Percentiles rank a stretch among this genome's conserved stretches.
Conservation (phyloP, 2,888 invertebrate species). For the Marasmarcha lunaedactyla region DNA sequence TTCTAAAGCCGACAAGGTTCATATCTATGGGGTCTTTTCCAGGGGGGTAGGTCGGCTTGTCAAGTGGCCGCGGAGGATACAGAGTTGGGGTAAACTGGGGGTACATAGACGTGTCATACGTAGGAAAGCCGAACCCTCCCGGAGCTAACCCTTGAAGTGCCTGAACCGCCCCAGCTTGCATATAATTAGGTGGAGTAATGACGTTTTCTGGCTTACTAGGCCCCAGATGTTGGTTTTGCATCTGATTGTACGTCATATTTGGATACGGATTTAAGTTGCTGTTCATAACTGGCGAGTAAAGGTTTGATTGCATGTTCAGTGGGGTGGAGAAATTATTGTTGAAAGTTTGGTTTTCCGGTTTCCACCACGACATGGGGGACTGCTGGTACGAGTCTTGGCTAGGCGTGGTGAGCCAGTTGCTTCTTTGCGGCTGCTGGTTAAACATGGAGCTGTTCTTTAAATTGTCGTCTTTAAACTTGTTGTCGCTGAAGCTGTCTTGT, state of each 20-base stretch:
- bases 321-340: constrained; percentile 25
- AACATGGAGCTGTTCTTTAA: constrained; percentile 18
- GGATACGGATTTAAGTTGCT: constrained; percentile 33
- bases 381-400: constrained; percentile 24
- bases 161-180: constrained; percentile 38
- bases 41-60: constrained; percentile 29
- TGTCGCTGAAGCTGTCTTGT: constrained; percentile 43
- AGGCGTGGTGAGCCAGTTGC: constrained; percentile 22
- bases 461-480: constrained; percentile 46
- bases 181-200: constrained; percentile 24
- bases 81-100: constrained; percentile 45
- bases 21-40: constrained; percentile 33
- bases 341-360: constrained; percentile 29
- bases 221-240: constrained; percentile 22
- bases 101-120: constrained; percentile 54
- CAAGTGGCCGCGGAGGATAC: constrained; percentile 33
- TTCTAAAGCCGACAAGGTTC: constrained; percentile 27
- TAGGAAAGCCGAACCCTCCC: constrained; percentile 34
- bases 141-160: constrained; percentile 39
- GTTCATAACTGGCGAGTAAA: constrained; percentile 31
- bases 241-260: constrained; percentile 23
- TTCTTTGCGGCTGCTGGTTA: constrained; percentile 21
- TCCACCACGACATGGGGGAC: constrained; percentile 43
- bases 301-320: constrained; percentile 29
- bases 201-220: constrained; percentile 28